A percentile compares a stretch with the other conserved stretches of the same genome.
phyloP scores from a whole-genome alignment of 2,888 invertebrate species.

The Caenorhabditis afra region DNA sequence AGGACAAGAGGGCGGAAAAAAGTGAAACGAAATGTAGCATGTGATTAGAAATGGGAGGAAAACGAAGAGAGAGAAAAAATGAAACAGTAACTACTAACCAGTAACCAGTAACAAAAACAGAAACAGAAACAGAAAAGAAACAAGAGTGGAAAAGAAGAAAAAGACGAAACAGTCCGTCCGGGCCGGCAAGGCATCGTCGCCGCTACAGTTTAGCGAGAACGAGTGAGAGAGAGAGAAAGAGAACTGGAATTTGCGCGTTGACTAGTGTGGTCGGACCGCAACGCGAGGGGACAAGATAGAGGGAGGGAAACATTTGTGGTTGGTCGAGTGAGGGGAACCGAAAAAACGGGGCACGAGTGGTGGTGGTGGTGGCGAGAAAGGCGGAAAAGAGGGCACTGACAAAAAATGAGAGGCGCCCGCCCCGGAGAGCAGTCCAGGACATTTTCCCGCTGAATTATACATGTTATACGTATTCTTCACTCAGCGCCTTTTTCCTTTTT shows the following conservation, averaged over 20 bases:
- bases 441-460: slow-evolving; percentile 10
- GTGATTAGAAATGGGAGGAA: slow-evolving; percentile 1
- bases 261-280: no score
- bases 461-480: slow-evolving; percentile 6
- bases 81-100: slow-evolving; percentile 6
- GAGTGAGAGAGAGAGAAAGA: no score
- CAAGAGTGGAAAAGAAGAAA: slow-evolving; percentile 23
- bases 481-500: not conserved
- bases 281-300: slow-evolving; percentile 2
- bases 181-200: no score
- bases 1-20: no score
- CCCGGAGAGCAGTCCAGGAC: not conserved
- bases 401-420: not conserved
- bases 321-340: no score
- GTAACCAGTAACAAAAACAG: slow-evolving; percentile 4
- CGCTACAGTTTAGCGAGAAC: slow-evolving; percentile 17
- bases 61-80: not conserved
- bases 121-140: slow-evolving; percentile 17
- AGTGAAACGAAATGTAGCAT: no score
- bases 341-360: no score
- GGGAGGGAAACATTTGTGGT: not conserved
- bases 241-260: slow-evolving; percentile 3
- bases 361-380: not conserved
- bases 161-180: no score
- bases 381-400: not conserved